Evolutionary conservation across 2,797 vertebrate genomes (phyloP).

Genomic region (Muscicapa striata): DNA sequence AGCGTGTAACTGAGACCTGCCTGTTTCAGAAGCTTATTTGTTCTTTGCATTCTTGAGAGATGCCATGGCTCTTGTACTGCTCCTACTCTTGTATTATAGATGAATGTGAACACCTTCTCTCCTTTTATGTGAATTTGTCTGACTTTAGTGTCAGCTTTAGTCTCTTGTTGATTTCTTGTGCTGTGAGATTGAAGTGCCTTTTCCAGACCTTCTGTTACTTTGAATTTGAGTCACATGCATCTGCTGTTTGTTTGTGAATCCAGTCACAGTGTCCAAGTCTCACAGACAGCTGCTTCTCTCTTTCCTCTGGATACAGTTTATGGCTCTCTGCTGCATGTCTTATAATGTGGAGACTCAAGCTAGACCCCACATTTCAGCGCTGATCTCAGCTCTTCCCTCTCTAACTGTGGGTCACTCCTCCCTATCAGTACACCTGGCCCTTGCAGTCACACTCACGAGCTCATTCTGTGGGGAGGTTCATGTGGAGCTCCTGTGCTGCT

Average conservation of each 20-base stretch:
- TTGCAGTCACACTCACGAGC: fast-evolving
- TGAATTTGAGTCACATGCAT: not conserved
- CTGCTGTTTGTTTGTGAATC: not conserved
- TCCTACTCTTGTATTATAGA: not conserved
- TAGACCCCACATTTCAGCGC: fast-evolving
- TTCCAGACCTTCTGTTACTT: not conserved
- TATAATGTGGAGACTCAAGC: not conserved
- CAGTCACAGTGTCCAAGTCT: not conserved
- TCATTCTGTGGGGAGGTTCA: not conserved
- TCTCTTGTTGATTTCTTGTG: not conserved
- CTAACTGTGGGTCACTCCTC: not conserved
- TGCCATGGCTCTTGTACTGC: not conserved
- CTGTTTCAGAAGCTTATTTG: not conserved
- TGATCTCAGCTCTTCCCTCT: not conserved
- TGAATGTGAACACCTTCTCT: not conserved
- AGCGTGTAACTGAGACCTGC: not conserved
- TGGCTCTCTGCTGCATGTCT: not conserved
- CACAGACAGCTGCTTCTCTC: not conserved
- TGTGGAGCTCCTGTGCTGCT: not conserved
- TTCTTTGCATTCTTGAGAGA: not conserved
- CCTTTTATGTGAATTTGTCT: not conserved
- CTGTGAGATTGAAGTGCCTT: not conserved
- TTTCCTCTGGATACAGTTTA: not conserved
- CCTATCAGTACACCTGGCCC: fast-evolving
- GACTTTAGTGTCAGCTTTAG: not conserved